Evolutionary conservation across 2,888 invertebrate species (phyloP), one percentile per base, ranked within the genome.

Genomic region (Eucera pruinosa): DNA sequence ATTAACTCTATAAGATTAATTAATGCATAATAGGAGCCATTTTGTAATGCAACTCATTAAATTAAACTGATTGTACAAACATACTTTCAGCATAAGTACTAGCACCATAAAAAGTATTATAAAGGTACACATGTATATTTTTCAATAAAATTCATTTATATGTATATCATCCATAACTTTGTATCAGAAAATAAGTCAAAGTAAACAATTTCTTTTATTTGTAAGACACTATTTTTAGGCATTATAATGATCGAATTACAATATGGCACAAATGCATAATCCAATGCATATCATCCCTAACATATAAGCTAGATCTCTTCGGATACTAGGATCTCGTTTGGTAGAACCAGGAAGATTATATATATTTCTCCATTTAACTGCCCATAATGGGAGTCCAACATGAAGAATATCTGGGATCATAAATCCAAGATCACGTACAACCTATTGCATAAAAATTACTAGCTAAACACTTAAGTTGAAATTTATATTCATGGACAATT

Each of bases 401-500:
- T 95, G 95, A 41, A 95, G 91, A 54, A 95, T 90, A 86, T 95
- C 95, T 30, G 95, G 95, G 70, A 95, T 93, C 95, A 95, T 95
- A 84, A 95, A 94, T 39, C 94, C 94, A 79, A 95, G 91, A 90
- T 96, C 95, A 13, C 95, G 93, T 61, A 95, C 93, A 61, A 94
- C 93, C 93, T 94, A 86, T 74, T n/a, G 55, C 55, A 64, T 47
- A 72, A 48, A 57, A 70, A 60, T 75, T 20, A 76, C 57, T 45
- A 64, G 52, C 64, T 62, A 39, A 60, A 30, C 41, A 57, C 55
- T 62, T 30, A 36, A 39, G 18, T 60, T 36, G 33, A 48, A 48
- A n/a, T 47, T 11, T 43, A 27, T 57, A 39, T 39, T 18, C 7
- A 67, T 15, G 4, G 71, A 25, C 54, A 39, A 69, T 64, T 65